These are phyloP conservation scores for Manduca sexta DNA, from an alignment of 1,140 invertebrate species.

Conservation along the genomic window DNA sequence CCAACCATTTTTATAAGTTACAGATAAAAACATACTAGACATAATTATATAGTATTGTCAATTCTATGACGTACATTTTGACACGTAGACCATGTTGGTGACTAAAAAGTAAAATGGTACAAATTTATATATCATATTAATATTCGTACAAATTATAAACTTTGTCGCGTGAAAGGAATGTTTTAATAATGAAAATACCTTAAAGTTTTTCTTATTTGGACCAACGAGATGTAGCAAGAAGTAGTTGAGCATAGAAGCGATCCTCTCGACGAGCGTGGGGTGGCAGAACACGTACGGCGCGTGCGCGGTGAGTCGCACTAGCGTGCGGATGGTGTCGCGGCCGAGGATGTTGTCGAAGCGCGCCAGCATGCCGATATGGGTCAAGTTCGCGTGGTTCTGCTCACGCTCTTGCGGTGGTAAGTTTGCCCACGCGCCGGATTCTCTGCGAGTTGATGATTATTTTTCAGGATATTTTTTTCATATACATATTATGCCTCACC, in stretches of 20 bases:
- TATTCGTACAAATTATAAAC: no score
- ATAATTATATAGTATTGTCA: background rate
- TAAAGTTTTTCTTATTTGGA: slow-evolving; percentile 89
- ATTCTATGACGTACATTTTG: no score
- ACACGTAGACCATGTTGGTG: background rate
- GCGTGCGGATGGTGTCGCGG: slow-evolving; percentile 88
- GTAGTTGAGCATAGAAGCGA: slow-evolving; percentile 96
- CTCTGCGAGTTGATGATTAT: slow-evolving; percentile 63
- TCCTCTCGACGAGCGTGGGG: slow-evolving; percentile 91
- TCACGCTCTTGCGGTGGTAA: slow-evolving; percentile 82
- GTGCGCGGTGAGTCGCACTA: slow-evolving; percentile 88
- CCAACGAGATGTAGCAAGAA: slow-evolving; percentile 92
- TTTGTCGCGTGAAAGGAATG: no score
- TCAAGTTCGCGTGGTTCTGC: slow-evolving; percentile 83
- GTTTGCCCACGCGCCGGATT: slow-evolving; percentile 84
- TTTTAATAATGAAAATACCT: no score
- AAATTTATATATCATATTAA: background rate
- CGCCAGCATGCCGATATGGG: slow-evolving; percentile 88
- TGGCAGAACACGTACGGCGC: slow-evolving; percentile 94
- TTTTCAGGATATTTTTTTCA: no score
- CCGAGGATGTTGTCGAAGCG: slow-evolving; percentile 95
- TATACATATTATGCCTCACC: no score
- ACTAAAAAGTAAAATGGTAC: background rate
- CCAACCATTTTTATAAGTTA: slow-evolving; percentile 18
- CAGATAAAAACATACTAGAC: background rate